phyloP scores from a whole-genome alignment of 2,888 invertebrate genomes.

The Antitype chi region DNA sequence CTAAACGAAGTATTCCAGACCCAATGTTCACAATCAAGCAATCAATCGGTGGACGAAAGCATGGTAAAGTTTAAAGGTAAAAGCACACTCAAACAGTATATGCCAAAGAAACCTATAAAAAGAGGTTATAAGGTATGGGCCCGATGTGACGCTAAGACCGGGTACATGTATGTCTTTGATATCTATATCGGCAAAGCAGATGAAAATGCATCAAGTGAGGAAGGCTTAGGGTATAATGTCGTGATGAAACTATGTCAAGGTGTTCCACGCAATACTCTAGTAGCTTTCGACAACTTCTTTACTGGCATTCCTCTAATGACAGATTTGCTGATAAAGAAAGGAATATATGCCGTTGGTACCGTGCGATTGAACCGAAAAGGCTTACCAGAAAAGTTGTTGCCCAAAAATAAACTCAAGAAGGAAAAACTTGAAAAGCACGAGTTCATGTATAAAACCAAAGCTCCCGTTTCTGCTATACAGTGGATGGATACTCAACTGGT shows the following conservation, averaged over 20 bases:
- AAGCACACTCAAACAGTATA: too few species aligned
- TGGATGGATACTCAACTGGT: too few species aligned
- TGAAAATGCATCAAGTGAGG: constrained; percentile 38
- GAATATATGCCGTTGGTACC: constrained; percentile 25
- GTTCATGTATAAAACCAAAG: constrained; percentile 24
- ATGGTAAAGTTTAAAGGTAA: constrained; percentile 13
- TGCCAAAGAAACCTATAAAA: too few species aligned
- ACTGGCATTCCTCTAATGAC: constrained; percentile 37
- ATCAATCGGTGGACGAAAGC: constrained; percentile 1
- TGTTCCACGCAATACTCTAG: constrained; percentile 15
- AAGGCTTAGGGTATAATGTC: constrained; percentile 33
- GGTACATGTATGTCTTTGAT: too few species aligned
- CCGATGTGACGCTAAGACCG: too few species aligned
- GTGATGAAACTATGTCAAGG: constrained; percentile 2
- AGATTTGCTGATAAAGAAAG: constrained; percentile 39
- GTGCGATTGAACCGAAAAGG: constrained; percentile 36
- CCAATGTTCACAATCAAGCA: constrained; percentile 17
- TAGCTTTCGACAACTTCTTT: constrained; percentile 43
- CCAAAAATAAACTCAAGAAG: constrained; percentile 13
- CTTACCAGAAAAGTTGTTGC: constrained; percentile 27
- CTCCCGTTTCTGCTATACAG: constrained; percentile 26
- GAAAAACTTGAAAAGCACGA: constrained; percentile 26
- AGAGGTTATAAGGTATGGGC: too few species aligned
- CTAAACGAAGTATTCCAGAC: constrained; percentile 18
- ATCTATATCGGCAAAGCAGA: constrained; percentile 32